phyloP scores from a whole-genome alignment of 2,797 vertebrate species.

The Gadopsis bispinosus region DNA sequence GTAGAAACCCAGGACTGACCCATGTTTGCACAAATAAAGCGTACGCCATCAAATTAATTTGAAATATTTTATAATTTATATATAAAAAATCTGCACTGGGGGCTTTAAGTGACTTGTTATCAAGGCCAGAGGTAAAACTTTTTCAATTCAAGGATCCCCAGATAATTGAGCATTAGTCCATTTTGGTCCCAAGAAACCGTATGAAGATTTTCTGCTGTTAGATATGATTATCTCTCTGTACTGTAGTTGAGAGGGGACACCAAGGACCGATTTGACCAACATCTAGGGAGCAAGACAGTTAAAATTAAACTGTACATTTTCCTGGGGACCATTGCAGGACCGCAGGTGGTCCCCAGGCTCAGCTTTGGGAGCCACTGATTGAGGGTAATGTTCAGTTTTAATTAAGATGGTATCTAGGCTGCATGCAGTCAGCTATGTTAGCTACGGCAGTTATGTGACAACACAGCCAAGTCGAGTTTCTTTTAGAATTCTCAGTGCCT shows the following conservation, averaged over 20 bases:
- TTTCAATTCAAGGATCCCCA: conserved; percentile 17
- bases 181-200: conserved; percentile 17
- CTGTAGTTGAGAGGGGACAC: conserved; percentile 25
- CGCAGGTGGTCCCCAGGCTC: conserved; percentile 34
- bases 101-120: not conserved
- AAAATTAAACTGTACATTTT: conserved; percentile 48
- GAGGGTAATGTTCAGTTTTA: conserved; percentile 55
- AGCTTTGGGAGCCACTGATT: conserved; percentile 43
- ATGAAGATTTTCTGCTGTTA: not conserved
- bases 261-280: conserved; percentile 33
- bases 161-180: conserved; percentile 17
- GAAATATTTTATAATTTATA: not conserved
- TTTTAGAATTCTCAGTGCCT: conserved; percentile 4
- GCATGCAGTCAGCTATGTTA: conserved; percentile 3
- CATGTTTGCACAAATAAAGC: not conserved
- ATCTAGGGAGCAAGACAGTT: conserved; percentile 23
- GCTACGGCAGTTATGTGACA: conserved; percentile 25
- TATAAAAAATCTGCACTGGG: not conserved
- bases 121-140: not conserved
- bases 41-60: not conserved
- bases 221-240: conserved; percentile 40
- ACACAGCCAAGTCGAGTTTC: conserved; percentile 13
- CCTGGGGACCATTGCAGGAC: conserved; percentile 14
- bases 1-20: not conserved
- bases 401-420: conserved; percentile 64